Base-by-base conservation (phyloP, 2,888 invertebrate genomes). In the Orthonevra nobilis region DNA sequence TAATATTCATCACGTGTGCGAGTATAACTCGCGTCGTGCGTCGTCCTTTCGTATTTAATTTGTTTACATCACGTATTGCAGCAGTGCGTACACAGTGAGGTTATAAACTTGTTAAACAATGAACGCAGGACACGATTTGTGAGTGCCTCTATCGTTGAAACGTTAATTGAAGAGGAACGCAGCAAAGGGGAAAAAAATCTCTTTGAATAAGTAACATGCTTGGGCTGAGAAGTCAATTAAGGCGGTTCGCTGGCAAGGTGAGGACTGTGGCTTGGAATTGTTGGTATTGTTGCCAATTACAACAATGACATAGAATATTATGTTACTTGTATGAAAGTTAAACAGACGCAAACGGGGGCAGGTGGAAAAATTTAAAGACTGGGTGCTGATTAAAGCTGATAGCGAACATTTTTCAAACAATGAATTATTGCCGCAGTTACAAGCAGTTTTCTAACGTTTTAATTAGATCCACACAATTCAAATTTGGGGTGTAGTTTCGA, bases 1-100 rank as follows among this genome's bases (percentile, higher is more conserved):
- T 28, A 38, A 19, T 54, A 26, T 56, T 56, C 38, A 56, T 56
- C 28, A 14, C 5, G 28, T 48, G 28, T 46, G 46, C n/a, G n/a
- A n/a, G n/a, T n/a, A n/a, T n/a, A n/a, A n/a, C n/a, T 60, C 30
- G 15, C 9, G 6, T 20, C 10, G 3, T 6, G 48, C 26, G 44
- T 34, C 46, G 34, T 26, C 54, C 14, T n/a, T 23, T 32, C 23
- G 36, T 36, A 26, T 36, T 38, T 38, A 61, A 46, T 60, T 46
- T 60, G 34, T 60, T 46, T 46, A 44, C 32, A 58, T 44, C 54
- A 44, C 32, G 32, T 28, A 23, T 9, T 12, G 26, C 20, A 20
- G 34, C 50, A 32, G 19, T 50, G 32, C 10, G 50, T 32, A 28
- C 5, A n/a, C 30, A 32, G 15, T 10, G 17, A 44, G 32, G 58